These are phyloP conservation scores for Hippasteria phrygiana DNA, from an alignment of 53 echinoderm and acorn worm species.

Conservation along the genomic window DNA sequence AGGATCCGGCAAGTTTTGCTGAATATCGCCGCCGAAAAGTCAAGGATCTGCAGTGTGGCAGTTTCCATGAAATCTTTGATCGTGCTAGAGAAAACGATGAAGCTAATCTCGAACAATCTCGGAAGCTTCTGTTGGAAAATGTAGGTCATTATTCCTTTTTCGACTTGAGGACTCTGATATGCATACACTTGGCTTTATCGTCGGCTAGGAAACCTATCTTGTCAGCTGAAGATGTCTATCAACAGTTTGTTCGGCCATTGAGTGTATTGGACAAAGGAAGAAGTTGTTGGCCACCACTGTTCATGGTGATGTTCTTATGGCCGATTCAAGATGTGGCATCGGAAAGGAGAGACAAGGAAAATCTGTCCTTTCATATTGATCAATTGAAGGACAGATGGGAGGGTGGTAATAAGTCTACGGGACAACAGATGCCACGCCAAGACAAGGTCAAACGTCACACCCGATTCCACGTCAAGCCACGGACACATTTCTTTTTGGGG, in stretches of 20 bases:
- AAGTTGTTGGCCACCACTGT: slow-evolving; percentile 42
- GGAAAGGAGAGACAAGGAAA: slow-evolving; percentile 21
- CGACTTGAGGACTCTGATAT: slow-evolving; percentile 60
- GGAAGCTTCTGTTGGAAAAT: slow-evolving; percentile 12
- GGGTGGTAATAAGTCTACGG: not conserved
- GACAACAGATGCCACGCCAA: not conserved
- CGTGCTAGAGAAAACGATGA: not conserved
- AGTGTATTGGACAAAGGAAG: not conserved
- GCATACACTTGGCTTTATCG: slow-evolving; percentile 62
- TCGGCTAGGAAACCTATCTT: not conserved
- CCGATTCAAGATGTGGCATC: slow-evolving; percentile 36
- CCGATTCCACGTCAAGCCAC: slow-evolving; percentile 31
- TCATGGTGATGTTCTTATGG: slow-evolving; percentile 74
- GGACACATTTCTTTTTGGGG: slow-evolving; percentile 62
- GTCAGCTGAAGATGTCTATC: slow-evolving; percentile 43
- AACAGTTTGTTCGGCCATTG: slow-evolving; percentile 37
- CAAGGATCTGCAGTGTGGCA: slow-evolving; percentile 14
- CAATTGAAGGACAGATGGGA: slow-evolving; percentile 10
- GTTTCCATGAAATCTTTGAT: slow-evolving; percentile 61
- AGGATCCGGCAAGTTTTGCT: not conserved
- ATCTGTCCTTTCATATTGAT: not conserved
- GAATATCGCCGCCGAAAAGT: slow-evolving; percentile 51
- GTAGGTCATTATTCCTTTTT: slow-evolving; percentile 27
- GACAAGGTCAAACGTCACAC: not conserved
- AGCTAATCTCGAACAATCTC: not conserved